These are phyloP conservation scores for Galerucella pusilla DNA, from an alignment of 2,888 invertebrate species.

Conservation along the genomic window DNA sequence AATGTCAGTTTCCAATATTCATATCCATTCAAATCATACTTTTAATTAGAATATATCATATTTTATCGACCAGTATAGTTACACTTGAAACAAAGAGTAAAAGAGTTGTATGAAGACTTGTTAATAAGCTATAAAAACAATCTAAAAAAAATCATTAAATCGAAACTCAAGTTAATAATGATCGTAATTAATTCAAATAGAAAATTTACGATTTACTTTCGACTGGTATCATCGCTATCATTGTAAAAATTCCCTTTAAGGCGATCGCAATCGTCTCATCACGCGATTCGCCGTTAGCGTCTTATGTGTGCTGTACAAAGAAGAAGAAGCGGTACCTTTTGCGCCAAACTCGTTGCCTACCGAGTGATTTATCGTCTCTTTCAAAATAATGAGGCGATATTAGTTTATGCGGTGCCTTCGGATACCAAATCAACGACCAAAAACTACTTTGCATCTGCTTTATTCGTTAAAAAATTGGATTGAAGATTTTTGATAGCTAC, in stretches of 20 bases:
- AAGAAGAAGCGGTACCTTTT: constrained; percentile 34
- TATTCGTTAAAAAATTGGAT: constrained; percentile 43
- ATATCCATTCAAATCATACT: too few relatives aligned
- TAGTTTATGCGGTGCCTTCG: constrained; percentile 53
- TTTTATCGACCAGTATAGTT: too few relatives aligned
- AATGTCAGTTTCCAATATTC: too few relatives aligned
- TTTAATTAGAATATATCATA: too few relatives aligned
- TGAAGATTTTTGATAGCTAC: not conserved
- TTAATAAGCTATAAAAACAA: not conserved
- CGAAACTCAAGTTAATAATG: not conserved
- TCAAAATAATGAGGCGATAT: constrained; percentile 59
- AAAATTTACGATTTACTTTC: constrained; percentile 12
- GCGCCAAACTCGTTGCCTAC: constrained; percentile 41
- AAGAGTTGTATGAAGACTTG: not conserved
- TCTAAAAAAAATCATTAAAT: not conserved
- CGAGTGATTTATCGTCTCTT: constrained; percentile 55
- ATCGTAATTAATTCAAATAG: constrained; percentile 4
- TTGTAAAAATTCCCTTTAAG: constrained; percentile 20
- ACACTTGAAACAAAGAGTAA: too few relatives aligned
- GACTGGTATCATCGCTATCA: constrained; percentile 14
- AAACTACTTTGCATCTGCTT: constrained; percentile 55
- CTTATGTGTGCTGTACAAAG: constrained; percentile 26
- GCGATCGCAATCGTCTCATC: constrained; percentile 33
- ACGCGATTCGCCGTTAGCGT: constrained; percentile 43
- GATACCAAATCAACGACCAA: constrained; percentile 50